These are phyloP conservation scores for Tribolium castaneum DNA, from an alignment of 1,140 invertebrate species.

Conservation along the genomic window DNA sequence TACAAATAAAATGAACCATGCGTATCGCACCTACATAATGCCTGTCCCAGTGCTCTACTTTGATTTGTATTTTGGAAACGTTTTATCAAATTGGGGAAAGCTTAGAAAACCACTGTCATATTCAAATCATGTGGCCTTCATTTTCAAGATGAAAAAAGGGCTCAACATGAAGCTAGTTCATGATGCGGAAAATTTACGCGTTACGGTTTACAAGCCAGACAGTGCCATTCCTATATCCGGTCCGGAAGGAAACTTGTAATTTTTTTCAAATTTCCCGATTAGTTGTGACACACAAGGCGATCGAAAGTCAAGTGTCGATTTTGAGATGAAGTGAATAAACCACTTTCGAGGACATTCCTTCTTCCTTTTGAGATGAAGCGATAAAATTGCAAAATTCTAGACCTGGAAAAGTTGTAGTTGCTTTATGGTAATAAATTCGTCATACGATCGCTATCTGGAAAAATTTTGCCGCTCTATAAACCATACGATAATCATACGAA, in stretches of 20 bases:
- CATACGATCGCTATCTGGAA: not conserved
- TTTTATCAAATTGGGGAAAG: constrained; percentile 34
- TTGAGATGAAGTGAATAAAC: not conserved
- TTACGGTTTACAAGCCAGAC: constrained; percentile 33
- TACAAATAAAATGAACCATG: constrained; percentile 3
- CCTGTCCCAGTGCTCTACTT: not conserved
- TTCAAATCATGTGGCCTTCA: not conserved
- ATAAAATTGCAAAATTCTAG: constrained; percentile 14
- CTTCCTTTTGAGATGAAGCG: not conserved
- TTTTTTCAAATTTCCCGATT: not conserved
- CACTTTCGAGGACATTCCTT: constrained; percentile 10
- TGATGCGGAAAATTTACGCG: constrained; percentile 31
- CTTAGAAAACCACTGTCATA: constrained; percentile 1
- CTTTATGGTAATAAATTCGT: not conserved
- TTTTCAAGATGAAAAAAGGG: constrained; percentile 15
- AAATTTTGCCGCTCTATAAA: constrained; percentile 6
- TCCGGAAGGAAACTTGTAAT: constrained; percentile 37
- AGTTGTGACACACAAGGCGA: not conserved
- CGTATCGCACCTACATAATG: constrained; percentile 18
- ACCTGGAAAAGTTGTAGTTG: not conserved
- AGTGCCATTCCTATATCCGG: constrained; percentile 37
- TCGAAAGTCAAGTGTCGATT: not conserved
- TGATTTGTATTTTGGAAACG: constrained; percentile 28
- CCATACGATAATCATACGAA: not conserved
- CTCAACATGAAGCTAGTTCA: not conserved